phyloP scores from a whole-genome alignment of 2,888 invertebrate genomes.

The Liopterus haemorrhoidalis region DNA sequence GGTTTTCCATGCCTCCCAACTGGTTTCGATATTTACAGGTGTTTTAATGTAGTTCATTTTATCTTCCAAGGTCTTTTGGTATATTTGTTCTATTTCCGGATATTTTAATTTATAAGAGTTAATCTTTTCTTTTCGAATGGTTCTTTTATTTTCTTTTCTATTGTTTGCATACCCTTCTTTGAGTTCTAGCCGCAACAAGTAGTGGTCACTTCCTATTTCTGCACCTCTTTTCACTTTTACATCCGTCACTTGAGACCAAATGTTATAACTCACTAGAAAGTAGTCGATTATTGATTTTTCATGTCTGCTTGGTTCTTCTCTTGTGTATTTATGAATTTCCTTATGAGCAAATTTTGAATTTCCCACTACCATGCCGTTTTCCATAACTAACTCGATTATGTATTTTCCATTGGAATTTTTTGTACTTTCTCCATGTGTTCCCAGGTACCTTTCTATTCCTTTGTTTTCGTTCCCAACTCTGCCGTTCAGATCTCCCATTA shows the following conservation, averaged over 20 bases:
- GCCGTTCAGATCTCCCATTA: background rate
- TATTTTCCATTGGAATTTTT: too few species aligned
- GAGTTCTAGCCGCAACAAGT: background rate
- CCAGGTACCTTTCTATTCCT: background rate
- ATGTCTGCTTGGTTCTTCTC: background rate
- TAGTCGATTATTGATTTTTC: background rate
- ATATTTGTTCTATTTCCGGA: background rate
- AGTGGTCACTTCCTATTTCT: background rate
- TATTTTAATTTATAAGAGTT: background rate
- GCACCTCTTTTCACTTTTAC: background rate
- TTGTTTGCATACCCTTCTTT: background rate
- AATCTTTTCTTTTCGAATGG: background rate
- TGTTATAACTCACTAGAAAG: background rate
- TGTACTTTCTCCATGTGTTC: background rate
- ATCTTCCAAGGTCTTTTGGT: background rate
- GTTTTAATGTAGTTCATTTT: background rate
- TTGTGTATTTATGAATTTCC: background rate
- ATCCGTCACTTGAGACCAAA: background rate
- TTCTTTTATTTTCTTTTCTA: background rate
- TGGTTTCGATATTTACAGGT: too few species aligned
- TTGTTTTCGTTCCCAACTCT: conserved; percentile 1
- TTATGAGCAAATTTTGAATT: background rate
- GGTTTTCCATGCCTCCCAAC: too few species aligned
- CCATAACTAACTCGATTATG: too few species aligned
- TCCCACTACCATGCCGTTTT: background rate